Evolutionary conservation across 2,113 vertebrate species (phyloP).

Genomic region (Cinclus mexicanus): DNA sequence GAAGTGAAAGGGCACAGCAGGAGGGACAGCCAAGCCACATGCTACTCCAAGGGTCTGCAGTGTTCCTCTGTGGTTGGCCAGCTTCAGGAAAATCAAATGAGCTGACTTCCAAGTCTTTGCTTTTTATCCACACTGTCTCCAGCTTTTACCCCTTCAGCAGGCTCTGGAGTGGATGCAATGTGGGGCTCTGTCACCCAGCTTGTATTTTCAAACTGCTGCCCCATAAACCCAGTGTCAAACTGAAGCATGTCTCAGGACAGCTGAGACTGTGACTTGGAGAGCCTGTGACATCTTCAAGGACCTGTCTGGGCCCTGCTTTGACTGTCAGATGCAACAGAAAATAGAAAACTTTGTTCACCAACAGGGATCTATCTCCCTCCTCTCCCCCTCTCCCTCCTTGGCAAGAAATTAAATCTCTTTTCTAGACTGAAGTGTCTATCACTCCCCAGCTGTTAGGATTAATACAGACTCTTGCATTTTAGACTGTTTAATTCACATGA

Average conservation of each 20-base stretch:
- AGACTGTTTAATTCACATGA: background rate
- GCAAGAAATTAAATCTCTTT: background rate
- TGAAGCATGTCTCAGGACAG: background rate
- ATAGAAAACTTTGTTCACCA: background rate
- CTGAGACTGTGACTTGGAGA: rapidly evolving
- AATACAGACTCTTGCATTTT: background rate
- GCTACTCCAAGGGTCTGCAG: background rate
- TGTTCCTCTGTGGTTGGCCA: background rate
- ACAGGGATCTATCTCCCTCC: background rate
- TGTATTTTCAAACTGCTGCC: background rate
- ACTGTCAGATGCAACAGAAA: background rate
- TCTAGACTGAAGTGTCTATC: background rate
- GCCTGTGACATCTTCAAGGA: background rate
- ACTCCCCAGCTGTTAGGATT: background rate
- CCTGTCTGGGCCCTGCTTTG: background rate
- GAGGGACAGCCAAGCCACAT: background rate
- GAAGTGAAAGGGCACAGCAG: background rate
- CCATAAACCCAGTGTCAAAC: background rate
- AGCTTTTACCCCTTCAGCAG: background rate
- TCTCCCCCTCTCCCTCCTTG: background rate
- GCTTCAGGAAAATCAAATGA: background rate
- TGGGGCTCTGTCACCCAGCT: rapidly evolving
- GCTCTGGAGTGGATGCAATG: background rate
- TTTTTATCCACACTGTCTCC: background rate
- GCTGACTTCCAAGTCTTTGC: background rate